Base-by-base conservation (phyloP, 2,797 vertebrate genomes). In the Poliocrania exsul region DNA sequence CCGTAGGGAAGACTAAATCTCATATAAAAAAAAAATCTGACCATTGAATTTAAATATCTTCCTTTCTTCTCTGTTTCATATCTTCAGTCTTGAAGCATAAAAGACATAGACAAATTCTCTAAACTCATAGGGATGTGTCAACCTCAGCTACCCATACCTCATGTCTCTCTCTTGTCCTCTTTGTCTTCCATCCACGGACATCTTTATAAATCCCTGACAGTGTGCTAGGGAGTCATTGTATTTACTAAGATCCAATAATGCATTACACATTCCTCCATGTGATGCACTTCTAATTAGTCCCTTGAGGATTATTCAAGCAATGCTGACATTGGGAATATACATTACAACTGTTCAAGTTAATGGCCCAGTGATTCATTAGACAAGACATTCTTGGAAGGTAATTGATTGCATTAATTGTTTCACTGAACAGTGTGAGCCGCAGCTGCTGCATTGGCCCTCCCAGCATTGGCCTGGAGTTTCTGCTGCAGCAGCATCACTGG, bases 351-450 rank as follows among this genome's bases (percentile, higher is more conserved):
- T 62, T 96, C 54, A 92, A 44, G 80, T 86, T 95, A 96, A 96
- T 79, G 44, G 54, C 66, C 69, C 23, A 56, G 73, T 91, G 85
- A 93, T 95, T 96, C 85, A 95, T 87, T 90, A 81, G 37, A 66
- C 57, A 71, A 74, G 75, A 81, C 47, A 49, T 81, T 93, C 94
- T 74, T 86, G 70, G 73, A 81, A 95, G 90, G 80, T 91, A 94
- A 86, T 57, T 92, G 85, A 71, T 69, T 78, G 58, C 57, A 51
- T 91, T 86, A 95, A 90, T 86, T 90, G 42, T 81, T 93, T 83
- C 61, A 54, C 53, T 58, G 75, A 69, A 31, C 46, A 67, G 46
- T 20, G 64, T 67, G 89, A 91, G 69, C 69, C 50, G 57, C 75
- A 83, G 81, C 94, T 90, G 94, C 87, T 65, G 21, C n/a, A 3